Evolutionary conservation across 1,140 invertebrate species (phyloP).

Genomic region (Platyura marginata): DNA sequence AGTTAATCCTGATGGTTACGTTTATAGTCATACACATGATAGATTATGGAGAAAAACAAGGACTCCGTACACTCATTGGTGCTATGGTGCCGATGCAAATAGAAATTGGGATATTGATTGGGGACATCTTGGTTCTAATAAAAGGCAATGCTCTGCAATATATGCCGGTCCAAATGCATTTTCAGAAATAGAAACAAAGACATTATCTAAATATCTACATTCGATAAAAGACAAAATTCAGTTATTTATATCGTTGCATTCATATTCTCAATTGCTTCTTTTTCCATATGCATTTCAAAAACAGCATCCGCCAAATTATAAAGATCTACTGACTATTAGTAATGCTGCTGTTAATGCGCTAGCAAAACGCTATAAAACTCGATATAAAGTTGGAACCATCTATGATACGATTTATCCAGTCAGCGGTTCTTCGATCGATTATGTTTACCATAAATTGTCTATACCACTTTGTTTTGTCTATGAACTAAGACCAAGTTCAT

Average conservation of each 20-base stretch:
- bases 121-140: constrained; percentile 32
- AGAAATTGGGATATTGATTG: constrained; percentile 21
- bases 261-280: constrained; percentile 37
- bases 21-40: constrained; percentile 29
- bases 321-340: constrained; percentile 35
- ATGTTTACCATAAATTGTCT: constrained; percentile 41
- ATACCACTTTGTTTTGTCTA: constrained; percentile 46
- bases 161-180: constrained; percentile 42
- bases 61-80: constrained; percentile 20
- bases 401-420: constrained; percentile 33
- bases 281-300: constrained; percentile 30
- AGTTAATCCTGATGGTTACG: constrained; percentile 52
- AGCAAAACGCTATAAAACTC: constrained; percentile 24
- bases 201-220: constrained; percentile 29
- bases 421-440: constrained; percentile 49
- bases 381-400: constrained; percentile 29
- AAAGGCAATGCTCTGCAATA: constrained; percentile 32
- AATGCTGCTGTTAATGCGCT: constrained; percentile 28
- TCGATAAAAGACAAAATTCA: constrained; percentile 19
- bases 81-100: constrained; percentile 32
- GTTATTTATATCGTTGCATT: constrained; percentile 36
- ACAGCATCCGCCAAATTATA: constrained; percentile 33
- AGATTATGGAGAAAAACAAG: constrained; percentile 56
- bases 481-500: constrained; percentile 31
- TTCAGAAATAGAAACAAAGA: constrained; percentile 42